These are phyloP conservation scores for Catharus ustulatus DNA, from an alignment of 2,797 vertebrate genomes.

Conservation along the genomic window DNA sequence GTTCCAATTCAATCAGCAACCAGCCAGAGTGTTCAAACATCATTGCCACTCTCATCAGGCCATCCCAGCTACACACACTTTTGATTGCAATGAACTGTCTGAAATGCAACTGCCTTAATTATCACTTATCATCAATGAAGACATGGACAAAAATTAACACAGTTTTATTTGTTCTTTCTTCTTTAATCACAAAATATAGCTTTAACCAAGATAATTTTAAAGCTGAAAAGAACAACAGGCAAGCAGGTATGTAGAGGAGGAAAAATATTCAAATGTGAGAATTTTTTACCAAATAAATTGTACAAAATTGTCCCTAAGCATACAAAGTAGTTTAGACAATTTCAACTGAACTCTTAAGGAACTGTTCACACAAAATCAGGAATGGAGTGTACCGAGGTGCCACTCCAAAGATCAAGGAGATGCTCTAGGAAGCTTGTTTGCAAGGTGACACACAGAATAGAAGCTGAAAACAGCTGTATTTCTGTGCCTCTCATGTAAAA, in stretches of 20 bases:
- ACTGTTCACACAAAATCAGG: not conserved
- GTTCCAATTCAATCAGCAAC: not conserved
- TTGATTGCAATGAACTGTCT: not conserved
- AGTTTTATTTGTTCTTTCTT: not conserved
- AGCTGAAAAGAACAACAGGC: not conserved
- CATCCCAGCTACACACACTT: not conserved
- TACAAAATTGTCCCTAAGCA: not conserved
- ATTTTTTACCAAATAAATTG: not conserved
- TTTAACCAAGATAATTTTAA: not conserved
- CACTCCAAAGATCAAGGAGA: not conserved
- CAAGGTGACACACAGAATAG: not conserved
- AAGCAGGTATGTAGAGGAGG: not conserved
- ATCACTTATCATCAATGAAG: not conserved
- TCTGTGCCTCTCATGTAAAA: not conserved
- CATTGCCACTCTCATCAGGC: not conserved
- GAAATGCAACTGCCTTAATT: not conserved
- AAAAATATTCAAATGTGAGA: not conserved
- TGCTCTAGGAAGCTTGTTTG: not conserved
- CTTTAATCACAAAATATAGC: not conserved
- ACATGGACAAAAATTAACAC: not conserved
- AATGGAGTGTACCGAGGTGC: accelerated
- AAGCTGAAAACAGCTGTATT: not conserved
- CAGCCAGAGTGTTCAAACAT: not conserved
- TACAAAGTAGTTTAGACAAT: not conserved
- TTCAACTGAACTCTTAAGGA: not conserved